A percentile compares a stretch with the other conserved stretches of the same genome.
phyloP scores from a whole-genome alignment of 2,797 vertebrate species.

The Garrulus glandarius region DNA sequence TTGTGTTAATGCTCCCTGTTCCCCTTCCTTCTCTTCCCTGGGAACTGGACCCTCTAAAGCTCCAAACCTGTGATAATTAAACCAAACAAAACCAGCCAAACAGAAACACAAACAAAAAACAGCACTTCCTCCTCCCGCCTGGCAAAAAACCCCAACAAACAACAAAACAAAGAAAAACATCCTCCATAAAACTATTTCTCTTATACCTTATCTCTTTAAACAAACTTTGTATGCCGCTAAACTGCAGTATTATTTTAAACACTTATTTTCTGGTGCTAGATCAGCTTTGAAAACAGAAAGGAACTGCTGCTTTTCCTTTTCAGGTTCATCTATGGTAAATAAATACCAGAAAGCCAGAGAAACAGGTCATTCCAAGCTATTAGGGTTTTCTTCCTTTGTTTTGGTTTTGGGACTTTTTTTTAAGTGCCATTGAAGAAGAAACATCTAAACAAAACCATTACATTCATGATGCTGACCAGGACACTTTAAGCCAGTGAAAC shows the following conservation, averaged over 20 bases:
- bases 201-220: not conserved
- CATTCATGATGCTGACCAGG: not conserved
- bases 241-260: not conserved
- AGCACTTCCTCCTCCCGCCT: fast-evolving
- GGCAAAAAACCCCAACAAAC: not conserved
- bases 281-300: not conserved
- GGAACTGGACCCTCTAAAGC: not conserved
- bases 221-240: not conserved
- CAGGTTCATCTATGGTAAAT: not conserved
- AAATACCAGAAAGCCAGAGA: not conserved
- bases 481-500: not conserved
- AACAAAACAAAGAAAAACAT: not conserved
- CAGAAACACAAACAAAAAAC: not conserved
- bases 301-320: not conserved
- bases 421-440: not conserved
- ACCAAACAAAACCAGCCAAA: not conserved
- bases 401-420: not conserved
- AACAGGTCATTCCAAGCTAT: not conserved
- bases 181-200: not conserved
- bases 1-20: not conserved
- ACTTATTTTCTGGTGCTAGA: not conserved
- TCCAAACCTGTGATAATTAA: not conserved
- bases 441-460: not conserved
- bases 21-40: not conserved
- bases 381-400: not conserved